A percentile compares a stretch with the other conserved stretches of the same genome.
phyloP scores from a whole-genome alignment of 2,797 vertebrate genomes.

The Notolabrus celidotus region DNA sequence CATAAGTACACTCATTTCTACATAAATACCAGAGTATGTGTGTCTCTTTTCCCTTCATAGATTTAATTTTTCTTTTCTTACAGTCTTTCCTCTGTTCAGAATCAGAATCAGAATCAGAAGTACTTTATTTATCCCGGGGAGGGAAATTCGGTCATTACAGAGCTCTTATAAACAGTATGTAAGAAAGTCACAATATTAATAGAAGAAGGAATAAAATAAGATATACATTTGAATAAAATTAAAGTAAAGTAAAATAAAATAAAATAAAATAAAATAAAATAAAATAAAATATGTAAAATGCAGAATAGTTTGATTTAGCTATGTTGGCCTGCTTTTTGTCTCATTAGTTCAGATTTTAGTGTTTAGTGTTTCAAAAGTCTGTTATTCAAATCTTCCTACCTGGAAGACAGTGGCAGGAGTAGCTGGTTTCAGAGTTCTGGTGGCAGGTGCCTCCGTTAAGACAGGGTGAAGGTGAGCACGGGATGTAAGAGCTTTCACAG shows the following conservation, averaged over 20 bases:
- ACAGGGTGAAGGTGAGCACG: conserved; percentile 92
- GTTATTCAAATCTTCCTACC: conserved; percentile 74
- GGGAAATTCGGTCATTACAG: too few relatives aligned
- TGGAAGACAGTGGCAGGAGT: conserved; percentile 93
- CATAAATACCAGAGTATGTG: conserved; percentile 16
- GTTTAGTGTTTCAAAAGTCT: neutral
- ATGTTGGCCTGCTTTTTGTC: neutral
- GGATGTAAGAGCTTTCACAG: conserved; percentile 89
- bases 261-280: too few relatives aligned
- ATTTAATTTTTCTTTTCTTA: neutral
- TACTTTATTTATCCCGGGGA: too few relatives aligned
- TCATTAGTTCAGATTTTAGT: neutral
- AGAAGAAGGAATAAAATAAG: too few relatives aligned
- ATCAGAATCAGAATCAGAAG: too few relatives aligned
- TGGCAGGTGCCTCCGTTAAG: conserved; percentile 94
- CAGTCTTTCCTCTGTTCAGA: too few relatives aligned
- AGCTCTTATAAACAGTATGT: too few relatives aligned
- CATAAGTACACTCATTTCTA: conserved; percentile 15
- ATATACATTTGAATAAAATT: too few relatives aligned
- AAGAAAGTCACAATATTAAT: too few relatives aligned
- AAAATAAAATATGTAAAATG: too few relatives aligned
- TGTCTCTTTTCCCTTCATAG: neutral
- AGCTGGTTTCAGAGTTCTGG: conserved; percentile 87
- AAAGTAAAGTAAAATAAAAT: too few relatives aligned
- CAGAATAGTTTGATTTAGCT: too few relatives aligned